Evolutionary conservation across 2,797 vertebrate genomes (phyloP).

Genomic region (Paedocypris micromegethes): DNA sequence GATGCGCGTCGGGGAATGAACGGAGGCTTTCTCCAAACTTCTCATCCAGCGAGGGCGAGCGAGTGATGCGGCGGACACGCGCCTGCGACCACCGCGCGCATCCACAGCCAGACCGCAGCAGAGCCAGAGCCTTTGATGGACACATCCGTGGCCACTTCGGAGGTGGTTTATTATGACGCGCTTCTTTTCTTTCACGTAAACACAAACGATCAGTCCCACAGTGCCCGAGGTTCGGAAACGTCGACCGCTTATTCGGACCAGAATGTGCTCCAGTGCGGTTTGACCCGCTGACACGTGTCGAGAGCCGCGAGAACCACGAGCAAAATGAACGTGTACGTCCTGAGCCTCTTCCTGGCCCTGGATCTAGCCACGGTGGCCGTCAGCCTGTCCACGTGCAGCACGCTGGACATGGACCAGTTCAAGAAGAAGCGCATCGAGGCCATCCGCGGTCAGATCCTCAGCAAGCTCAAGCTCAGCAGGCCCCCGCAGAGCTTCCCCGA

Average conservation of each 20-base stretch:
- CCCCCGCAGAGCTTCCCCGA: constrained; percentile 88
- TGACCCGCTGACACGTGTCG: constrained; percentile 33
- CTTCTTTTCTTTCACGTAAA: constrained; percentile 19
- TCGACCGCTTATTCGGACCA: too few relatives aligned
- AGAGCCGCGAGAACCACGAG: neutral
- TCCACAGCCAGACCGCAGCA: constrained; percentile 13
- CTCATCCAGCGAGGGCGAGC: neutral
- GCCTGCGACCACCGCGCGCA: constrained; percentile 39
- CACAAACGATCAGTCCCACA: neutral
- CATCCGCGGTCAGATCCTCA: constrained; percentile 92
- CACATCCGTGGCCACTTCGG: constrained; percentile 15
- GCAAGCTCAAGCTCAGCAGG: constrained; percentile 89
- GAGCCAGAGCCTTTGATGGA: constrained; percentile 33
- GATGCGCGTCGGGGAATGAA: constrained; percentile 28
- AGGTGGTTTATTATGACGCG: constrained; percentile 36
- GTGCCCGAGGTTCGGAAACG: too few relatives aligned
- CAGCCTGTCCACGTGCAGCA: constrained; percentile 92
- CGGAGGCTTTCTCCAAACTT: constrained; percentile 8
- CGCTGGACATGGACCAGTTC: constrained; percentile 93
- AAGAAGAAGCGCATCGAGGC: constrained; percentile 93
- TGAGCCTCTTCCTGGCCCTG: constrained; percentile 80
- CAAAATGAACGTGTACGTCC: constrained; percentile 84
- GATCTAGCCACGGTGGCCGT: constrained; percentile 81
- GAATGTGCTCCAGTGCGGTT: neutral
- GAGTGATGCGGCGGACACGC: constrained; percentile 53